Conservation (phyloP, 2,113 vertebrate species). For the Neogale vison region DNA sequence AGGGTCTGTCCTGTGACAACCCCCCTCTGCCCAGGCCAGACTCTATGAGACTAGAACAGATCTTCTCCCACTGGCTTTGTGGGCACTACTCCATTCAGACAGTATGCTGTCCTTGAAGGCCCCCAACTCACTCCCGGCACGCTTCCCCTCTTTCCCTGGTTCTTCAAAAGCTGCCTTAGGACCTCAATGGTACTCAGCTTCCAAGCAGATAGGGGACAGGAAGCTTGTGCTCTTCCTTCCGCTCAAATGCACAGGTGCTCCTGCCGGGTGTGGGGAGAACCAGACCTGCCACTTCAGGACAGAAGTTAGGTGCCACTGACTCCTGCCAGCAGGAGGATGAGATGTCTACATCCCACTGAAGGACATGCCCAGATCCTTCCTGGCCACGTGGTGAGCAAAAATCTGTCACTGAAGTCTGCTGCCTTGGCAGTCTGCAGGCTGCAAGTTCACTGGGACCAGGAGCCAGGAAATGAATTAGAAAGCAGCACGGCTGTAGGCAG, state of each 20-base stretch:
- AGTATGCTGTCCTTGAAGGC: not conserved
- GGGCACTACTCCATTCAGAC: not conserved
- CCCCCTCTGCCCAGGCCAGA: not conserved
- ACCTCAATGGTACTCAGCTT: slow-evolving; percentile 27
- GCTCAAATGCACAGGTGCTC: slow-evolving; percentile 71
- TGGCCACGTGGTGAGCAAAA: slow-evolving; percentile 76
- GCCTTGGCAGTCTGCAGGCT: slow-evolving; percentile 63
- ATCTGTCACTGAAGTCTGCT: slow-evolving; percentile 79
- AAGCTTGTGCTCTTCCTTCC: slow-evolving; percentile 57
- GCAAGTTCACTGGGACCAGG: slow-evolving; percentile 69
- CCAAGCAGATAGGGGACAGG: slow-evolving; percentile 54
- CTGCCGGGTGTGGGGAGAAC: slow-evolving; percentile 34
- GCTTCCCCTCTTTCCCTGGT: not conserved
- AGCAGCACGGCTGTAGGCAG: slow-evolving; percentile 42
- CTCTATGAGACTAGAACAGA: not conserved
- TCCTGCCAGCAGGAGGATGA: slow-evolving; percentile 65
- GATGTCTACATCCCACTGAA: slow-evolving; percentile 69
- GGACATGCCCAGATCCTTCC: slow-evolving; percentile 79
- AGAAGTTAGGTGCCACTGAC: slow-evolving; percentile 58
- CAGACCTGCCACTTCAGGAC: slow-evolving; percentile 45
- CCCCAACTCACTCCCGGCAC: not conserved
- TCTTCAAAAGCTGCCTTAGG: slow-evolving; percentile 64
- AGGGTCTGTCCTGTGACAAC: not conserved
- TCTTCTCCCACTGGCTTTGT: not conserved
- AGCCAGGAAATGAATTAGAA: slow-evolving; percentile 74